Evolutionary conservation across 1,140 invertebrate genomes (phyloP).

Genomic region (Polypedilum vanderplanki): DNA sequence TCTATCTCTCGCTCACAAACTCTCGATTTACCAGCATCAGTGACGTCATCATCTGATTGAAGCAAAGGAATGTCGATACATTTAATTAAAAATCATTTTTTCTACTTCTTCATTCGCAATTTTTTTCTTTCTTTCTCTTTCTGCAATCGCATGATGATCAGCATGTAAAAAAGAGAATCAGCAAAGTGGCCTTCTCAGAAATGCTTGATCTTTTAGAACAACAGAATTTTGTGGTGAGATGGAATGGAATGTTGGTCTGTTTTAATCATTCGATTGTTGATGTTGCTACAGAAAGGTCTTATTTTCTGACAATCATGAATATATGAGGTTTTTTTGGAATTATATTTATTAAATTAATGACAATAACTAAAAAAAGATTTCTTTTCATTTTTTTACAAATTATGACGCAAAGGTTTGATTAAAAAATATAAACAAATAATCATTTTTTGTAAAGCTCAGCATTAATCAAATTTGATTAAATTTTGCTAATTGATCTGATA

Average conservation of each 20-base stretch:
- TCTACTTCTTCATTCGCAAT: too few species aligned
- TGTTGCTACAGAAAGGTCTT: neutral
- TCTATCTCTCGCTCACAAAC: neutral
- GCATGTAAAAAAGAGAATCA: neutral
- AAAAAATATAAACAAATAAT: too few species aligned
- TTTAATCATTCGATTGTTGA: neutral
- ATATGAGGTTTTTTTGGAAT: too few species aligned
- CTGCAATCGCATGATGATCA: constrained; percentile 22
- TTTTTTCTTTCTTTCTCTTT: too few species aligned
- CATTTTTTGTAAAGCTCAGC: too few species aligned
- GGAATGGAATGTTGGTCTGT: constrained; percentile 24
- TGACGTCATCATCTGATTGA: constrained; percentile 22
- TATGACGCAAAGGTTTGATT: too few species aligned
- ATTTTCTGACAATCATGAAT: too few species aligned
- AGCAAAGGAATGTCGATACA: constrained; percentile 14
- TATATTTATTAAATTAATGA: too few species aligned
- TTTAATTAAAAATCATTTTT: constrained; percentile 21
- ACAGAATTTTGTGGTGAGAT: neutral
- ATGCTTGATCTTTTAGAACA: neutral
- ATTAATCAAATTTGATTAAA: too few species aligned
- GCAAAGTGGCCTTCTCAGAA: constrained; percentile 12
- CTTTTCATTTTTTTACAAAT: too few species aligned
- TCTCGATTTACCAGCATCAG: neutral
- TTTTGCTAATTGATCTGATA: too few species aligned
- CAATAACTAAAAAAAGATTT: too few species aligned